A percentile compares a stretch with the other conserved stretches of the same genome.
These are phyloP conservation scores for Cerastoderma edule DNA, from an alignment of 2,888 invertebrate species.

Conservation along the genomic window DNA sequence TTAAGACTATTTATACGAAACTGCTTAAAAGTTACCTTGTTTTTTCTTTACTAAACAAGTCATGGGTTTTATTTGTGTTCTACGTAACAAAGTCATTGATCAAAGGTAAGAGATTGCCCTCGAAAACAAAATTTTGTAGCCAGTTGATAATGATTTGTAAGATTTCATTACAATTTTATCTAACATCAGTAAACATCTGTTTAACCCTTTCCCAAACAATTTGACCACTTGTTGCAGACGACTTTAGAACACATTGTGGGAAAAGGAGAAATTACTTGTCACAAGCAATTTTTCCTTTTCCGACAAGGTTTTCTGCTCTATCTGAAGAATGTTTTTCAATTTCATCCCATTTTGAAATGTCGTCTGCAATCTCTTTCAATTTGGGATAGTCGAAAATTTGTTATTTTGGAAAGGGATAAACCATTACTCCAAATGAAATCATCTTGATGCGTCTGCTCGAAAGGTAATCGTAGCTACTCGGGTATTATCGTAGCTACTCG, in stretches of 20 bases:
- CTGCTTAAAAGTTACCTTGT: no score
- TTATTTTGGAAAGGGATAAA: not conserved
- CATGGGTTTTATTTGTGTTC: no score
- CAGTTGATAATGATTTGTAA: no score
- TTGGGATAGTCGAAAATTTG: not conserved
- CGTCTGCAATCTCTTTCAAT: slow-evolving; percentile 4
- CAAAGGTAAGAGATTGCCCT: no score
- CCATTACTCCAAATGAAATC: not conserved
- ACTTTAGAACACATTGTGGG: not conserved
- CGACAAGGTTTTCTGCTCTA: no score
- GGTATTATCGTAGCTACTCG: not conserved
- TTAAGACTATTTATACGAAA: no score
- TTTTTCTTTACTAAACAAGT: no score
- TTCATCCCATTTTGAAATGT: not conserved
- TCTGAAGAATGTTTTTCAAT: no score
- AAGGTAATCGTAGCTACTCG: not conserved
- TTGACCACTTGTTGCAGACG: not conserved
- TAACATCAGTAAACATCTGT: not conserved
- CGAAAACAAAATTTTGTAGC: no score
- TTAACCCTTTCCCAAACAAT: not conserved
- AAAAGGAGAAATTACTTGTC: not conserved
- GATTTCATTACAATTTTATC: no score
- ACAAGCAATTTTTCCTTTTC: not conserved
- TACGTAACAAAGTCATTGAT: no score
- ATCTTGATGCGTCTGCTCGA: not conserved